A percentile compares a stretch with the other conserved stretches of the same genome.
These are phyloP conservation scores for Physella acuta DNA, from an alignment of 1,140 invertebrate species.

Conservation along the genomic window DNA sequence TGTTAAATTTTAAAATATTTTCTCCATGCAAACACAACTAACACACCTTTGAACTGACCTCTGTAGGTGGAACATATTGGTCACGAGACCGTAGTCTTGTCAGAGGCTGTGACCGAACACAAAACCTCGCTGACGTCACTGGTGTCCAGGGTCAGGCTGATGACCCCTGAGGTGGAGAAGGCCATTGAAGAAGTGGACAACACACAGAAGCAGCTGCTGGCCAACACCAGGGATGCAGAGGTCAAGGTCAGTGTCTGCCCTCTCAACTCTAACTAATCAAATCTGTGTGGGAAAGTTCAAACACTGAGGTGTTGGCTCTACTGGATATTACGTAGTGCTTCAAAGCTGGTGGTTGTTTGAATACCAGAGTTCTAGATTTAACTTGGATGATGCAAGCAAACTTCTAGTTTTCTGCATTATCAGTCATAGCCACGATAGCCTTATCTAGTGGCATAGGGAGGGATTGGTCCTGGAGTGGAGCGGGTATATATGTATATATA, in stretches of 20 bases:
- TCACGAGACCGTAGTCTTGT: conserved; percentile 19
- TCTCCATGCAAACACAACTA: too few relatives aligned
- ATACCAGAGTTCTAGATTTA: too few relatives aligned
- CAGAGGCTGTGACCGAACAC: conserved; percentile 22
- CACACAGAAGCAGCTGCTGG: background rate
- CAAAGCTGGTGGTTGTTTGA: conserved; percentile 53
- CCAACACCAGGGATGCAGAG: conserved; percentile 5
- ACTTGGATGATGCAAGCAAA: too few relatives aligned
- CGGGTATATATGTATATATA: too few relatives aligned
- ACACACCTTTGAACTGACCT: background rate
- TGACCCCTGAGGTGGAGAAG: conserved; percentile 13
- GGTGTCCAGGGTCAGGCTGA: conserved; percentile 22
- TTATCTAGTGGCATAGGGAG: too few relatives aligned
- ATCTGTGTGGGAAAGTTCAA: too few relatives aligned
- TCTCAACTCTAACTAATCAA: too few relatives aligned
- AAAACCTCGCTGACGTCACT: conserved; percentile 14
- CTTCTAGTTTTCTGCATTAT: too few relatives aligned
- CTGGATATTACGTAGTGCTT: conserved; percentile 21
- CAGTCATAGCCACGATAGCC: too few relatives aligned
- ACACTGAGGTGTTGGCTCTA: background rate
- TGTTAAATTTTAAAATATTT: too few relatives aligned
- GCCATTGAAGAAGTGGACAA: conserved; percentile 19
- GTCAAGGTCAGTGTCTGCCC: conserved; percentile 1
- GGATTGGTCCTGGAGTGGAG: too few relatives aligned
- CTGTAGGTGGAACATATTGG: conserved; percentile 19